Evolutionary conservation across 2,113 vertebrate species (phyloP).

Genomic region (Chrysochloris asiatica): DNA sequence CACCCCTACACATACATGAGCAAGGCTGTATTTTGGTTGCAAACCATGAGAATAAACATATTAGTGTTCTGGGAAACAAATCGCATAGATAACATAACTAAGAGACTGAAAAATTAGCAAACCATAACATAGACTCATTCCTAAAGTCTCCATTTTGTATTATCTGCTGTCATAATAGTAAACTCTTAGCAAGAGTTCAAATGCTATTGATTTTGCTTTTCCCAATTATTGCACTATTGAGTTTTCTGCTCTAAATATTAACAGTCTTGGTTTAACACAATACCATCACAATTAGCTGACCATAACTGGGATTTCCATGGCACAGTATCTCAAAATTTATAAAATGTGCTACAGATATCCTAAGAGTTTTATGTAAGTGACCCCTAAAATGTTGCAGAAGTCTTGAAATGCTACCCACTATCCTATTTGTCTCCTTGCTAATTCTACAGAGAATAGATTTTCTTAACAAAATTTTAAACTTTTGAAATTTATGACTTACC

Average conservation of each 20-base stretch:
- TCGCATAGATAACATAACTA: not conserved
- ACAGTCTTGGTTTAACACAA: not conserved
- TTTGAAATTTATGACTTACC: not conserved
- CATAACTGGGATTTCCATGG: not conserved
- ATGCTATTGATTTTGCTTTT: not conserved
- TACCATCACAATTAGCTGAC: not conserved
- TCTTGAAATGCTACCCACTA: not conserved
- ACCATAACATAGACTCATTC: not conserved
- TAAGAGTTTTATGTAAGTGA: not conserved
- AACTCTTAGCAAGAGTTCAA: not conserved
- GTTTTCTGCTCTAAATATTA: not conserved
- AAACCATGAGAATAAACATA: not conserved
- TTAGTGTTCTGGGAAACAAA: not conserved
- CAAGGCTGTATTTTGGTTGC: not conserved
- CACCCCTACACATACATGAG: no score
- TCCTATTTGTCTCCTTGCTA: conserved; percentile 16
- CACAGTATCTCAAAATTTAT: not conserved
- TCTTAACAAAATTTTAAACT: conserved; percentile 14
- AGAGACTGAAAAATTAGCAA: conserved; percentile 24
- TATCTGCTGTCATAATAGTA: not conserved
- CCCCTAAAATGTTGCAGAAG: not conserved
- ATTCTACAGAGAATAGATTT: conserved; percentile 26
- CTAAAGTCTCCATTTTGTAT: not conserved
- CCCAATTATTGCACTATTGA: not conserved
- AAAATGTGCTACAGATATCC: not conserved